Evolutionary conservation across 2,888 invertebrate genomes (phyloP), one percentile per base, ranked within the genome.

Genomic region (Melanostoma scalare): DNA sequence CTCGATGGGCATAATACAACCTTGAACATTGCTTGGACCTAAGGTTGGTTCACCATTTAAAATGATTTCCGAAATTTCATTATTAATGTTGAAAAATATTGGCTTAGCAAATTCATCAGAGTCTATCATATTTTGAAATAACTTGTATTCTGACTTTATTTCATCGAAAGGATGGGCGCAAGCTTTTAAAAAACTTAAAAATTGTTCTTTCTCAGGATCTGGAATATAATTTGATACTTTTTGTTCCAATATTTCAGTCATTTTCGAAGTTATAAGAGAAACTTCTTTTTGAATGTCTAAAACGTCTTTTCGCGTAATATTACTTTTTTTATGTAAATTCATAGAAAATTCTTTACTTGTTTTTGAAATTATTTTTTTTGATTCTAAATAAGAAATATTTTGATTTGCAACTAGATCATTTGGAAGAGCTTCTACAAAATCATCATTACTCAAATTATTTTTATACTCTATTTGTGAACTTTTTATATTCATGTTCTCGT

Each of bases 61-160:
- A 31, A 81, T 69, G 6, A 75, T 63, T 75, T 78, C 77, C 8
- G 65, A 71, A 31, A 72, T 71, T 58, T 78, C 77, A 72, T 78
- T 78, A 53, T 78, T 78, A 30, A 78, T 58, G n/a, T 46, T 61
- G 50, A 77, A 77, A 36, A n/a, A n/a, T n/a, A n/a, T n/a, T n/a
- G n/a, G n/a, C 30, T 65, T 72, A n/a, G 72, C 63, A 52, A 78
- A 78, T 46, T 68, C 20, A 46, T 68, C 55, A 36, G 55, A 44
- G 20, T 55, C 6, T 8, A 46, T 3, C 9, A 68, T 6, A 53
- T 33, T 38, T 33, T 67, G 52, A 67, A 67, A 67, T 10, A 53
- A 42, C 20, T 65, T 52, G 2, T 65, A 65, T 40, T 65, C 50
- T 3, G 65, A 52, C 1, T 52, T 61, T 72, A 56, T 72, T 58